phyloP scores from a whole-genome alignment of 1,140 invertebrate genomes.

The Drosophila rhopaloa region DNA sequence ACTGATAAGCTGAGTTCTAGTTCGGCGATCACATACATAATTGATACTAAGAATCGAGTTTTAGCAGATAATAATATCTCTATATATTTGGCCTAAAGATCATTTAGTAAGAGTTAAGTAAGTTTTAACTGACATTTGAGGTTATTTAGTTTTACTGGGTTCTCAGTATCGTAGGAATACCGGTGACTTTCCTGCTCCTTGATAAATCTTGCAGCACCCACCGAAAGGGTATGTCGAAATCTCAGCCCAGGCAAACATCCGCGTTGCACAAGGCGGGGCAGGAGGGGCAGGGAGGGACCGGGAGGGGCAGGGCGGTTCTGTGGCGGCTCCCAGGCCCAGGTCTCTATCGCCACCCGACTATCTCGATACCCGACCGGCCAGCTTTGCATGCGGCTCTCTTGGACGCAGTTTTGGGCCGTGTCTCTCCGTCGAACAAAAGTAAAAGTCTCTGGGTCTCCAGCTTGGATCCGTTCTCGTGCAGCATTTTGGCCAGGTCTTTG shows the following conservation, averaged over 20 bases:
- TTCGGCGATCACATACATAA: too few relatives aligned
- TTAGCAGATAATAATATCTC: too few relatives aligned
- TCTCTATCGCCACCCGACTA: conserved; percentile 4
- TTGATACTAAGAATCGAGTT: too few relatives aligned
- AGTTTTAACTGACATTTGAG: too few relatives aligned
- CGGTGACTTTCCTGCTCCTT: too few relatives aligned
- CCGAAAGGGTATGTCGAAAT: conserved; percentile 15
- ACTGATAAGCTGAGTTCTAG: too few relatives aligned
- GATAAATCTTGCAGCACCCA: background rate
- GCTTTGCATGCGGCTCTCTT: conserved; percentile 66
- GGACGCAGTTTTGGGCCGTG: conserved; percentile 36
- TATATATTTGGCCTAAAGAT: too few relatives aligned
- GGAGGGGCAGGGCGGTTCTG: conserved; percentile 28
- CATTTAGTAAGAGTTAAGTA: too few relatives aligned
- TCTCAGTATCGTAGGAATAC: too few relatives aligned
- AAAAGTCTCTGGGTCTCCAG: conserved; percentile 53
- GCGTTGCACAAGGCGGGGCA: conserved; percentile 50
- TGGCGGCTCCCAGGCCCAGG: conserved; percentile 14
- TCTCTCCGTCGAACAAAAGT: conserved; percentile 63
- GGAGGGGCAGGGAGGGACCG: too few relatives aligned
- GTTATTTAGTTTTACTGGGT: too few relatives aligned
- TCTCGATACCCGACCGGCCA: conserved; percentile 34
- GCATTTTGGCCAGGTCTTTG: conserved; percentile 44
- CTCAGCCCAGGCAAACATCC: conserved; percentile 52
- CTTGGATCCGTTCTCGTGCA: conserved; percentile 37